Conservation (phyloP, 2,113 vertebrate genomes). For the Carettochelys insculpta region DNA sequence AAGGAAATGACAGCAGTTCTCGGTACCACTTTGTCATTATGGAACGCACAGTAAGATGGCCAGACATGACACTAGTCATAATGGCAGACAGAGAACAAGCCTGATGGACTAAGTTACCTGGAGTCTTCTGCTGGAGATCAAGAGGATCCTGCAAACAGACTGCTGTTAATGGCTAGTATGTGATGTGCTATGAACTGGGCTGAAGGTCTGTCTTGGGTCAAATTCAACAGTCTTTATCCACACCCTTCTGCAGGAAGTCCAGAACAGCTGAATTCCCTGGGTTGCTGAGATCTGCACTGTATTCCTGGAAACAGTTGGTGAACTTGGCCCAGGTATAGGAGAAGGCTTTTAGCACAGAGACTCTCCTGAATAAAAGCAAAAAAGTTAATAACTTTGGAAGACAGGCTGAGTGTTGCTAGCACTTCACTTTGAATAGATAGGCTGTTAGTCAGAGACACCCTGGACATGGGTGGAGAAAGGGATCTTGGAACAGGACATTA, state of each 20-base stretch:
- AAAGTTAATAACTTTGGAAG: too few species aligned
- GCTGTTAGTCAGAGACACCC: too few species aligned
- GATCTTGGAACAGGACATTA: too few species aligned
- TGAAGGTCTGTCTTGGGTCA: background rate
- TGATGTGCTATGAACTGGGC: background rate
- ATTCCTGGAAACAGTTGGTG: too few species aligned
- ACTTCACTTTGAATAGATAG: too few species aligned
- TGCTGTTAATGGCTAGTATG: background rate
- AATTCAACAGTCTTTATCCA: background rate
- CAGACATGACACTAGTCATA: background rate
- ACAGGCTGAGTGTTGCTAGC: too few species aligned
- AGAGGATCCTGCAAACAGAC: background rate
- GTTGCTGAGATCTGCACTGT: too few species aligned
- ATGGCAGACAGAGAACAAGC: background rate
- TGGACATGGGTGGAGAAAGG: too few species aligned
- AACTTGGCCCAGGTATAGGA: too few species aligned
- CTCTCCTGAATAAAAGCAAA: too few species aligned
- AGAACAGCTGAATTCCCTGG: too few species aligned
- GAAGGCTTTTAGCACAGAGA: too few species aligned
- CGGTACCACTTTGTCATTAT: background rate
- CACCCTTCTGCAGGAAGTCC: background rate
- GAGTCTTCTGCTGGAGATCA: background rate
- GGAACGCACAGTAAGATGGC: background rate
- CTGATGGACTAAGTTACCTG: background rate
- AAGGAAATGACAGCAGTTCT: background rate